These are phyloP conservation scores for Alfaro cultratus DNA, from an alignment of 2,797 vertebrate species.

Conservation along the genomic window DNA sequence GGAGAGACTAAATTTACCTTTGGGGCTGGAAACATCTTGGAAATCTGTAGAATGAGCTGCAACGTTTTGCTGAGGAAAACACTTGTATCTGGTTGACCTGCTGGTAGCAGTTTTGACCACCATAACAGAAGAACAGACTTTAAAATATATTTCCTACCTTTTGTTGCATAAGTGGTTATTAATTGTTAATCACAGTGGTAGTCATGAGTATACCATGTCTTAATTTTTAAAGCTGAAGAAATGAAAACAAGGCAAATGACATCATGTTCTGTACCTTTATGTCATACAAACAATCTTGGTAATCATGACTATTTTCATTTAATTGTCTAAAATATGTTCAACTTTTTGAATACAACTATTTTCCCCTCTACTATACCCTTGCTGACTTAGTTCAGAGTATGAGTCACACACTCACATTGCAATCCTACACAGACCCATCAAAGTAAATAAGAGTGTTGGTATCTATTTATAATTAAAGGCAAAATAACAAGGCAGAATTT, in stretches of 20 bases:
- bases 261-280: neutral
- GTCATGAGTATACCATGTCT: neutral
- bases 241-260: neutral
- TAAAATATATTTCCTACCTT: neutral
- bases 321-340: neutral
- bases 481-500: neutral
- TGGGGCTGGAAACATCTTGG: neutral
- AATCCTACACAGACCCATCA: neutral
- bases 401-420: neutral
- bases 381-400: neutral
- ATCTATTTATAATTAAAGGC: neutral
- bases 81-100: neutral
- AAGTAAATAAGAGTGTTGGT: neutral
- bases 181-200: neutral
- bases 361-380: neutral
- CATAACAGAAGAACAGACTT: neutral
- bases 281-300: neutral
- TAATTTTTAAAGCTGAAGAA: neutral
- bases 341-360: neutral
- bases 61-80: too few species aligned
- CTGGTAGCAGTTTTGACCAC: too few species aligned
- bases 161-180: neutral
- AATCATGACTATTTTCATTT: neutral
- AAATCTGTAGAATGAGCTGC: too few species aligned
- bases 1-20: neutral